These are phyloP conservation scores for Guaruba guarouba DNA, from an alignment of 2,113 vertebrate species.

Conservation along the genomic window DNA sequence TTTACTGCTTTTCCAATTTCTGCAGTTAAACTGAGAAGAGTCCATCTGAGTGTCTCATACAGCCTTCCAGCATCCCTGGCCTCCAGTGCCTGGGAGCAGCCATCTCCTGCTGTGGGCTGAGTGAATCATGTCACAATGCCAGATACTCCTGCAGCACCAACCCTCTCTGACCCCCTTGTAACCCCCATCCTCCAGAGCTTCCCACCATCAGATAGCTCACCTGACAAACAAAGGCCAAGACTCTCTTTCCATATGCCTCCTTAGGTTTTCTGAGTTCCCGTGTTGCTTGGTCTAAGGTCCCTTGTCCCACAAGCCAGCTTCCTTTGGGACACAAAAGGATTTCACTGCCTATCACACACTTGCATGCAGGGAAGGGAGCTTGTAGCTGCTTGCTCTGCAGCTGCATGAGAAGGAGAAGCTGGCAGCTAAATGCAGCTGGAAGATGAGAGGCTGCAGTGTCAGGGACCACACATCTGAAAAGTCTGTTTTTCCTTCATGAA, in stretches of 20 bases:
- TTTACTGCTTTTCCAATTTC: constrained; percentile 72
- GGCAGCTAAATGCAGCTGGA: neutral
- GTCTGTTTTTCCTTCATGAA: neutral
- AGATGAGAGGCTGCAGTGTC: neutral
- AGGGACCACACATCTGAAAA: neutral
- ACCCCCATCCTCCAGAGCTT: neutral
- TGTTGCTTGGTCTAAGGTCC: neutral
- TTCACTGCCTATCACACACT: neutral
- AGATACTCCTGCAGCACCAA: neutral
- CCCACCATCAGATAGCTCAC: neutral
- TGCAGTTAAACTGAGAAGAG: constrained; percentile 50
- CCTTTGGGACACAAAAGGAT: neutral
- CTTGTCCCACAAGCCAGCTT: neutral
- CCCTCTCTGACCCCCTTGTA: neutral
- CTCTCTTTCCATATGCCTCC: neutral
- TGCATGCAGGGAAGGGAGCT: neutral
- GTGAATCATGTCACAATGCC: neutral
- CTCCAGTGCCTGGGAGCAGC: neutral
- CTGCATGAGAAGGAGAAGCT: neutral
- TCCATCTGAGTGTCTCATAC: constrained; percentile 37
- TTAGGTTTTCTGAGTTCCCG: neutral
- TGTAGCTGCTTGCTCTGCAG: neutral
- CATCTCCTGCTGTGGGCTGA: neutral
- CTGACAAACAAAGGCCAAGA: neutral
- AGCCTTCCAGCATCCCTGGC: neutral